Evolutionary conservation across 2,888 invertebrate genomes (phyloP).

Genomic region (Malthinus flaveolus): DNA sequence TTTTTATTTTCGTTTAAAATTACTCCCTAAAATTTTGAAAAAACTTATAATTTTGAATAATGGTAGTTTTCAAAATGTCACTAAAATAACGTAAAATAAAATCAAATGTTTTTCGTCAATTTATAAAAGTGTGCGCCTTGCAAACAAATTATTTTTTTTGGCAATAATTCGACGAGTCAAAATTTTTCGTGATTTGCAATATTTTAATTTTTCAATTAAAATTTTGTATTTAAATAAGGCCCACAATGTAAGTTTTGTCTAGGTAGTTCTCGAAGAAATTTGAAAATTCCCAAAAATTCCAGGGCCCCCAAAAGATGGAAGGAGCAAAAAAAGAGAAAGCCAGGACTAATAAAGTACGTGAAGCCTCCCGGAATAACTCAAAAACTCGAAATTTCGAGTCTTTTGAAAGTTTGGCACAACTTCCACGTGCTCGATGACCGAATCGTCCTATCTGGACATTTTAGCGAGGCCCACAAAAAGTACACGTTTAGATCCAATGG

Average conservation of each 20-base stretch:
- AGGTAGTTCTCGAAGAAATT: neutral
- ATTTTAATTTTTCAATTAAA: neutral
- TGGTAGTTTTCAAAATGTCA: neutral
- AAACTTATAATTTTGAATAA: slow-evolving; percentile 2
- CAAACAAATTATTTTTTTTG: slow-evolving; percentile 4
- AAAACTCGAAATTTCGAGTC: slow-evolving; percentile 41
- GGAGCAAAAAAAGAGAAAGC: slow-evolving; percentile 23
- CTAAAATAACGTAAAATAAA: slow-evolving; percentile 1
- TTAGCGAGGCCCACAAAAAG: slow-evolving; percentile 44
- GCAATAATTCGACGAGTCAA: slow-evolving; percentile 4
- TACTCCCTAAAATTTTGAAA: neutral
- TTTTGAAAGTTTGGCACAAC: slow-evolving; percentile 48
- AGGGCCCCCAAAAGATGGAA: slow-evolving; percentile 9
- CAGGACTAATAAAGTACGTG: slow-evolving; percentile 35
- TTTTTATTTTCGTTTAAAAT: neutral
- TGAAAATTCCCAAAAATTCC: neutral
- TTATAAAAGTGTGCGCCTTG: slow-evolving; percentile 5
- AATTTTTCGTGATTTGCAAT: slow-evolving; percentile 1
- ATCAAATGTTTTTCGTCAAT: neutral
- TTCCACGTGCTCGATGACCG: slow-evolving; percentile 39
- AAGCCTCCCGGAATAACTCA: slow-evolving; percentile 46
- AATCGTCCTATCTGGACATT: slow-evolving; percentile 44
- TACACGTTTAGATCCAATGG: slow-evolving; percentile 45
- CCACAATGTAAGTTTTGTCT: slow-evolving; percentile 6
- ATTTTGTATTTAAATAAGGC: neutral